These are phyloP conservation scores for Syngnathoides biaculeatus DNA, from an alignment of 2,113 vertebrate genomes.

Conservation along the genomic window DNA sequence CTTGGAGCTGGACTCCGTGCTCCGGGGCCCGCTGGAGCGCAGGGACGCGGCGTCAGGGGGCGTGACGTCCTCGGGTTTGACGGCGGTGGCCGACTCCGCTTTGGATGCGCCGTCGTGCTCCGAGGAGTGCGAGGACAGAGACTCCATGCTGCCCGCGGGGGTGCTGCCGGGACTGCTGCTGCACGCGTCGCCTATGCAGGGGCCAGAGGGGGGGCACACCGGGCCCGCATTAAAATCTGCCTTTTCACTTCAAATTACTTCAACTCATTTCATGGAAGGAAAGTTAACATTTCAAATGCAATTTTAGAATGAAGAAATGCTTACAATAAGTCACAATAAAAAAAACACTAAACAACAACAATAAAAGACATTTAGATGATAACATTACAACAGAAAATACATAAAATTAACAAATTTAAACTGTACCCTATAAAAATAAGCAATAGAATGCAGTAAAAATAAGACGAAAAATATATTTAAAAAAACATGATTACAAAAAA, in stretches of 20 bases:
- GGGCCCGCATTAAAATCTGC: constrained; percentile 62
- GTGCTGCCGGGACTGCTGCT: constrained; percentile 95
- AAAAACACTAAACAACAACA: background rate
- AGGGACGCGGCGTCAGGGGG: constrained; percentile 50
- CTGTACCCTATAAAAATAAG: no score
- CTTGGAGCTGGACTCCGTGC: constrained; percentile 86
- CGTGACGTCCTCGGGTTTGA: constrained; percentile 61
- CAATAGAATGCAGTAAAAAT: no score
- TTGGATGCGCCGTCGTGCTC: constrained; percentile 85
- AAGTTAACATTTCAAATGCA: no score
- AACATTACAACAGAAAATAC: background rate
- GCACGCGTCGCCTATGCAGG: constrained; percentile 85
- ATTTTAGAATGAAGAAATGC: background rate
- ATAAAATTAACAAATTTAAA: no score
- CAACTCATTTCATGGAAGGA: no score
- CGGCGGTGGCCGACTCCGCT: constrained; percentile 61
- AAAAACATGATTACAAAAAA: no score
- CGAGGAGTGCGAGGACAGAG: constrained; percentile 93
- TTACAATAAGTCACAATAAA: background rate
- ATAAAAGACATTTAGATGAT: background rate
- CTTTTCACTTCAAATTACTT: background rate
- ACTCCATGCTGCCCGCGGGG: constrained; percentile 93
- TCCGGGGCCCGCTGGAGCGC: constrained; percentile 79
- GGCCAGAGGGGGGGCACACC: constrained; percentile 45
- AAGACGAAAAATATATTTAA: no score